A percentile compares a stretch with the other conserved stretches of the same genome.
Evolutionary conservation across 64 coral and sea anemone species (phyloP).

Genomic region (Catalaphyllia jardinei): DNA sequence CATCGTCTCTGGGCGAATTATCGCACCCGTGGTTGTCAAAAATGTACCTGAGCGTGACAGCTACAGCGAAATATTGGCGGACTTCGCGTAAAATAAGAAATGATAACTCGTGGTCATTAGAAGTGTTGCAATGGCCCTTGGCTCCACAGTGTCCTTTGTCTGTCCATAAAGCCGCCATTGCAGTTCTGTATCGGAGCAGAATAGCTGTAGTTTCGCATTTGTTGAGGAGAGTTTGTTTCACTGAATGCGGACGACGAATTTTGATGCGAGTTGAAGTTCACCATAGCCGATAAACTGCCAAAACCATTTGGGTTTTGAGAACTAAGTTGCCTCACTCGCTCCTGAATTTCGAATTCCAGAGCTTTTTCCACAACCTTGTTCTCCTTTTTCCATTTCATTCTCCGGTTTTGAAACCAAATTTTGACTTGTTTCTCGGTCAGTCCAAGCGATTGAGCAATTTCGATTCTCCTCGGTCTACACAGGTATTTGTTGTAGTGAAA

Average conservation of each 20-base stretch:
- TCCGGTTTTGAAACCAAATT: slow-evolving; percentile 97
- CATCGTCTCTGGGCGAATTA: background rate
- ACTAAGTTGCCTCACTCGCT: slow-evolving; percentile 73
- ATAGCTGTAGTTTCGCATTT: slow-evolving; percentile 14
- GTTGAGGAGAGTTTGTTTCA: slow-evolving; percentile 26
- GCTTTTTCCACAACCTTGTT: slow-evolving; percentile 90
- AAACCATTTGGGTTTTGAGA: slow-evolving; percentile 81
- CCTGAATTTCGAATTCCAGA: slow-evolving; percentile 77
- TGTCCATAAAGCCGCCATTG: slow-evolving; percentile 12
- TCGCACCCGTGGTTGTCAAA: background rate
- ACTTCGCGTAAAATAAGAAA: background rate
- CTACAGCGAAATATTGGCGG: background rate
- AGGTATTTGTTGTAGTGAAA: slow-evolving; percentile 98
- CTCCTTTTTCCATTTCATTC: slow-evolving; percentile 99
- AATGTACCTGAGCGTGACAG: background rate
- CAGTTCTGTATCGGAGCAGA: background rate
- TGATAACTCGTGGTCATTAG: background rate
- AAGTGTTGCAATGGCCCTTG: slow-evolving; percentile 29
- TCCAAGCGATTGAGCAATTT: slow-evolving; percentile 92
- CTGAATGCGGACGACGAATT: slow-evolving; percentile 21
- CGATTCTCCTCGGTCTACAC: slow-evolving; percentile 90
- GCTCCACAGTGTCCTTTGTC: slow-evolving; percentile 3
- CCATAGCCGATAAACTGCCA: slow-evolving; percentile 61
- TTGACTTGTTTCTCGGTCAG: slow-evolving; percentile 98
- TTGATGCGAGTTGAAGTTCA: background rate